Conservation (phyloP, 2,113 vertebrate species). For the Channa maculata region DNA sequence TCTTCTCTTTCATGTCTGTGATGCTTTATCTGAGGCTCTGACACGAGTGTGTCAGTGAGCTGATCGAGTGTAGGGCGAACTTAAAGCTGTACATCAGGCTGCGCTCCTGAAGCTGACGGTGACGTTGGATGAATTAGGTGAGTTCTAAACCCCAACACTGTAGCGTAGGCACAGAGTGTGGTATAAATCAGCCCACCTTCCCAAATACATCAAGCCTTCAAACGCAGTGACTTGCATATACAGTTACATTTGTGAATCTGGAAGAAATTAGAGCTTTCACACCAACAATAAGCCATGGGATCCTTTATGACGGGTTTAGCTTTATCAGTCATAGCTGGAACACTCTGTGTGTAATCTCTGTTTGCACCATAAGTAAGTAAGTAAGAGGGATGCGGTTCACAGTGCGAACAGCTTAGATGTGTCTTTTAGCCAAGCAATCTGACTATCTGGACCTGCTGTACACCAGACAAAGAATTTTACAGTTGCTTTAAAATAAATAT, state of each 20-base stretch:
- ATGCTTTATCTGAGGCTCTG: conserved; percentile 48
- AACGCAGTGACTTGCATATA: conserved; percentile 32
- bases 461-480: too few species aligned
- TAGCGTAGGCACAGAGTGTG: conserved; percentile 41
- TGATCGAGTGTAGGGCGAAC: conserved; percentile 48
- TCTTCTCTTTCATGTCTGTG: conserved; percentile 38
- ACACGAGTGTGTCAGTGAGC: conserved; percentile 42
- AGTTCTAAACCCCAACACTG: conserved; percentile 58
- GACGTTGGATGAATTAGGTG: conserved; percentile 68
- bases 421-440: conserved; percentile 10
- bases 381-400: neutral
- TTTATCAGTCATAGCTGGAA: conserved; percentile 27
- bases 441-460: neutral
- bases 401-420: neutral
- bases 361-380: conserved; percentile 48
- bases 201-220: conserved; percentile 31
- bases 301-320: conserved; percentile 51
- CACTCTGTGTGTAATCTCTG: conserved; percentile 39
- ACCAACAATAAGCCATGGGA: conserved; percentile 34
- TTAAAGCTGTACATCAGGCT: conserved; percentile 32
- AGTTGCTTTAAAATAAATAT: too few species aligned
- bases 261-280: conserved; percentile 67
- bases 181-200: conserved; percentile 60
- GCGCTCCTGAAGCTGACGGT: conserved; percentile 41
- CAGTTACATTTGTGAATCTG: conserved; percentile 67